Evolutionary conservation across 2,888 invertebrate genomes (phyloP).

Genomic region (Fragum fragum): DNA sequence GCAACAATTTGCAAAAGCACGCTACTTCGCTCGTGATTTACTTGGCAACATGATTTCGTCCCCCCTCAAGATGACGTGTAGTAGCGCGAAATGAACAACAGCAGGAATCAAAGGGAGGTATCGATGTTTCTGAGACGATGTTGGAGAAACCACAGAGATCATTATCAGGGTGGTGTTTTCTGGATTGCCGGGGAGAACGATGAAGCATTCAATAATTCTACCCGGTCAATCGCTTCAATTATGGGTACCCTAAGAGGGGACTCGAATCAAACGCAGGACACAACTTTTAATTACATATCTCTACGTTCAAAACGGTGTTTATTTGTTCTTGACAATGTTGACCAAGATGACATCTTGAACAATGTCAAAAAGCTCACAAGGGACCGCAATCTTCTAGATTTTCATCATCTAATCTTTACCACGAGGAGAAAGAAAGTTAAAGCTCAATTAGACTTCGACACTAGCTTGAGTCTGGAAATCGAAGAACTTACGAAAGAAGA

Average conservation of each 20-base stretch:
- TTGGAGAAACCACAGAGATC: slow-evolving; percentile 37
- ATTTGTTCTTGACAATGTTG: slow-evolving; percentile 53
- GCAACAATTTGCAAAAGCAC: too few relatives aligned
- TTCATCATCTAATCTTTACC: not conserved
- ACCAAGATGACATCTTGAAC: slow-evolving; percentile 32
- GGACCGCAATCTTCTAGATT: not conserved
- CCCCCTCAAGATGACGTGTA: too few relatives aligned
- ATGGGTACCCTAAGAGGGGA: not conserved
- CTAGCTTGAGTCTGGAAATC: not conserved
- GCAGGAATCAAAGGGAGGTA: too few relatives aligned
- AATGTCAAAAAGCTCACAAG: not conserved
- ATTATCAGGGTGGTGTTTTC: slow-evolving; percentile 53
- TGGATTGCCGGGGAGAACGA: slow-evolving; percentile 53
- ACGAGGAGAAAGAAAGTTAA: not conserved
- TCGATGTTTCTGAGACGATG: too few relatives aligned
- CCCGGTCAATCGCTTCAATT: slow-evolving; percentile 30
- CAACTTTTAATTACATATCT: slow-evolving; percentile 40
- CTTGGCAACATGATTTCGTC: too few relatives aligned
- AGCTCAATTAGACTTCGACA: not conserved
- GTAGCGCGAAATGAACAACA: too few relatives aligned
- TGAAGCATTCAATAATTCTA: slow-evolving; percentile 35
- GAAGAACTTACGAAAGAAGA: not conserved
- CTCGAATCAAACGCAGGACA: not conserved
- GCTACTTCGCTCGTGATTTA: too few relatives aligned
- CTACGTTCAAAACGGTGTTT: slow-evolving; percentile 34